Evolutionary conservation across 2,113 vertebrate species (phyloP).

Genomic region (Grus americana): DNA sequence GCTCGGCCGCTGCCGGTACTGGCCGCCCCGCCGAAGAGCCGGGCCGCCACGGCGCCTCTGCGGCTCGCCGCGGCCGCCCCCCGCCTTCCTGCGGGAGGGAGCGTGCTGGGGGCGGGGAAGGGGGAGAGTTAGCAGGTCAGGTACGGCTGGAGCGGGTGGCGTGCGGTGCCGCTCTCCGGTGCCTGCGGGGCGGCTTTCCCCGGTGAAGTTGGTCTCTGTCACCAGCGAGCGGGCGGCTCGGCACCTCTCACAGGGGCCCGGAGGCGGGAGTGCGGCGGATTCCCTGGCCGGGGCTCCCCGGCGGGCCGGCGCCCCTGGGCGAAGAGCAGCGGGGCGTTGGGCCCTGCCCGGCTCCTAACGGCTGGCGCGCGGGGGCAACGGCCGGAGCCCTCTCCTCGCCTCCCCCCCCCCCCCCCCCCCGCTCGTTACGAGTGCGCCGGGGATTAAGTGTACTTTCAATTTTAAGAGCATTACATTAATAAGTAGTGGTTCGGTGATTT

Average conservation of each 20-base stretch:
- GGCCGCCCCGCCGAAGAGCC: neutral
- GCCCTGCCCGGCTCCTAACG: neutral
- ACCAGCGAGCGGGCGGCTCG: neutral
- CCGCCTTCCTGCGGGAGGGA: neutral
- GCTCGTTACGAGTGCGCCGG: neutral
- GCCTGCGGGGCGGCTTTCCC: neutral
- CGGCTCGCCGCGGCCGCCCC: neutral
- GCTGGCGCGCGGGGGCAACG: too few relatives aligned
- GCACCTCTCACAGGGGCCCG: neutral
- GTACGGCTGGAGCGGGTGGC: neutral
- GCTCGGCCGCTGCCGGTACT: neutral
- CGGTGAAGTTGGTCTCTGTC: neutral
- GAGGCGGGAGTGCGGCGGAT: neutral
- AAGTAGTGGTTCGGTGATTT: neutral
- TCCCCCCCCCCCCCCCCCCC: neutral
- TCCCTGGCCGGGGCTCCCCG: neutral
- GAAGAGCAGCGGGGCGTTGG: neutral
- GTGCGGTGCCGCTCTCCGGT: neutral
- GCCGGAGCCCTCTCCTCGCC: neutral
- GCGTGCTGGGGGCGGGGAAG: neutral
- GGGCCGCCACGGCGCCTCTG: neutral
- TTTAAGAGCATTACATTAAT: conserved; percentile 46
- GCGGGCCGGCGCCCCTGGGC: neutral
- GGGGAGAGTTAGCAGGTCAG: neutral
- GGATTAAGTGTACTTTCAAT: neutral